Conservation (phyloP, 2,888 invertebrate genomes). For the Morpho deidamia region DNA sequence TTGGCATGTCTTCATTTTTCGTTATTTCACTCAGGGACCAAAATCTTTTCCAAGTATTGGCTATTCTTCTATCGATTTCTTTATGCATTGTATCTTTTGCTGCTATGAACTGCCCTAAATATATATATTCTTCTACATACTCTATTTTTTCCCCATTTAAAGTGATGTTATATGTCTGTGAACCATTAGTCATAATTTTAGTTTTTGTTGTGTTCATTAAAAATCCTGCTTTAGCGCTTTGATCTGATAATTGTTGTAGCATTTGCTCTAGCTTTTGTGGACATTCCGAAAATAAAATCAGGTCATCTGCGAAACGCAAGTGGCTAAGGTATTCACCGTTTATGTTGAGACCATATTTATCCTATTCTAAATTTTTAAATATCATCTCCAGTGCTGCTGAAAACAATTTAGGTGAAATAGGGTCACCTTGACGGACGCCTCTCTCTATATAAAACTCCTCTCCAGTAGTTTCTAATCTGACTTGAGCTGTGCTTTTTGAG, state of each 20-base stretch:
- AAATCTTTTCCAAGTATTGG: slow-evolving; percentile 5
- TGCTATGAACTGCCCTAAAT: no score
- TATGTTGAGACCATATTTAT: not conserved
- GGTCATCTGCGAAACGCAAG: not conserved
- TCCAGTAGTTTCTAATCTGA: not conserved
- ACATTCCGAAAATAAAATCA: not conserved
- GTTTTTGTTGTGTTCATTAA: no score
- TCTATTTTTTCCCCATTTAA: not conserved
- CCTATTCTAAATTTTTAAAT: not conserved
- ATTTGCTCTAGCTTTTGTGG: not conserved
- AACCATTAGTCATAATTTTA: not conserved
- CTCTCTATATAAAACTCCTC: not conserved
- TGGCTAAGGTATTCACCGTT: not conserved
- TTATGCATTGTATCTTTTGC: no score
- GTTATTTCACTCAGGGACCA: slow-evolving; percentile 2
- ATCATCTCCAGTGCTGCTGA: not conserved
- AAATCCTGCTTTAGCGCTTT: not conserved
- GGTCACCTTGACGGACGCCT: not conserved
- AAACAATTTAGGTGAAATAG: slow-evolving; percentile 1
- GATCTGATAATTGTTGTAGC: not conserved
- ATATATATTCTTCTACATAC: not conserved
- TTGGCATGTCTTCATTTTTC: not conserved
- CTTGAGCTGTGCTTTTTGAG: not conserved
- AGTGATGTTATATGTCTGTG: not conserved
- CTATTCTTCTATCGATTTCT: not conserved